Evolutionary conservation across 2,888 invertebrate genomes (phyloP).

Genomic region (Ectropis crepuscularia): DNA sequence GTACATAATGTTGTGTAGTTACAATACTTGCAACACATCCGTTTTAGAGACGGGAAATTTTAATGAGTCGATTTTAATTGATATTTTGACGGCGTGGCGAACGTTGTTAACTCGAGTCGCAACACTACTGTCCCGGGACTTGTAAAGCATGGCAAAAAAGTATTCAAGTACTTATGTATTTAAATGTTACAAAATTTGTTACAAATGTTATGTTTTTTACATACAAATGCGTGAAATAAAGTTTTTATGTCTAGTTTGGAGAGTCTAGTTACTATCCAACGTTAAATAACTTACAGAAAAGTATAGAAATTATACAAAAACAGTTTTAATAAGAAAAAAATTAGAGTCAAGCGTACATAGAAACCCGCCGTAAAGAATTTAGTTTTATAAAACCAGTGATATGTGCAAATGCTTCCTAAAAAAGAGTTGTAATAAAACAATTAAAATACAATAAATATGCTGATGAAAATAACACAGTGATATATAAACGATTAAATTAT

Average conservation of each 20-base stretch:
- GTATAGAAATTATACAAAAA: background rate
- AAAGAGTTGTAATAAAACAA: too few relatives aligned
- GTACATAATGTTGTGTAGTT: background rate
- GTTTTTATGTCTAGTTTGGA: constrained; percentile 27
- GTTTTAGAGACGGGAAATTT: constrained; percentile 57
- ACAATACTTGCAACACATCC: constrained; percentile 9
- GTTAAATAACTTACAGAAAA: constrained; percentile 23
- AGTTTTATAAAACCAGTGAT: too few relatives aligned
- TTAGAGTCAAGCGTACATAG: too few relatives aligned
- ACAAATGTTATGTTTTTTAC: too few relatives aligned
- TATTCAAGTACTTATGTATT: background rate
- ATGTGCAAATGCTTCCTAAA: too few relatives aligned
- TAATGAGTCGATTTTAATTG: constrained; percentile 72
- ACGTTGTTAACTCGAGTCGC: constrained; percentile 48
- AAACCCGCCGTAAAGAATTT: too few relatives aligned
- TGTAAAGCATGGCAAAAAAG: background rate
- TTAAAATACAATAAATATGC: too few relatives aligned
- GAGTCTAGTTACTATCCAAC: constrained; percentile 24
- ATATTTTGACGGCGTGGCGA: constrained; percentile 63
- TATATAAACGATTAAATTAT: too few relatives aligned
- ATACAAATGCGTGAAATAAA: too few relatives aligned
- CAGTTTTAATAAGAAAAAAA: too few relatives aligned
- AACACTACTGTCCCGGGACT: constrained; percentile 48
- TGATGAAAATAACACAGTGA: too few relatives aligned
- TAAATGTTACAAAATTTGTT: too few relatives aligned